Percentiles rank a stretch among this genome's conserved stretches.
Evolutionary conservation across 1,140 invertebrate genomes (phyloP).

Genomic region (Polypedilum vanderplanki): DNA sequence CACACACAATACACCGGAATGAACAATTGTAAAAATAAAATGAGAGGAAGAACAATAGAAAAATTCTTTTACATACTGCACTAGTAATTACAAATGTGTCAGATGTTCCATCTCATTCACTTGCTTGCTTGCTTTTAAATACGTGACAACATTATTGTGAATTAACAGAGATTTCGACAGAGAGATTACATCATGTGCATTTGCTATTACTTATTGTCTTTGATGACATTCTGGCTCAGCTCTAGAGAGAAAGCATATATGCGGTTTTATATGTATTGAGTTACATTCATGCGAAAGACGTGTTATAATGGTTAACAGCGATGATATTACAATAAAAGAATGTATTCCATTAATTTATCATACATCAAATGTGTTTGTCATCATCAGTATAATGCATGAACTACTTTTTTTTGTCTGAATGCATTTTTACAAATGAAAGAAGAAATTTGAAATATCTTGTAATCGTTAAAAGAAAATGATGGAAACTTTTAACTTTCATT

Average conservation of each 20-base stretch:
- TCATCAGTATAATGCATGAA: background rate
- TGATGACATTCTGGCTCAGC: background rate
- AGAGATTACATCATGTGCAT: background rate
- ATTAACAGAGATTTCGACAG: conserved; percentile 12
- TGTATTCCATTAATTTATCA: background rate
- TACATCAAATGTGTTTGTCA: too few species aligned
- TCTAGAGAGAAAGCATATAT: background rate
- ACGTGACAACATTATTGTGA: conserved; percentile 17
- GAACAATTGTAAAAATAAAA: too few species aligned
- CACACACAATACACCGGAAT: too few species aligned
- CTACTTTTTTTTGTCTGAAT: background rate
- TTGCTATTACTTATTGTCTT: background rate
- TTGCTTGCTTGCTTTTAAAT: background rate
- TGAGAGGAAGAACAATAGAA: too few species aligned
- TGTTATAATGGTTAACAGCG: background rate
- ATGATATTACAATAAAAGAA: background rate
- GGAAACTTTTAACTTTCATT: too few species aligned
- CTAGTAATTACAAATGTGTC: conserved; percentile 11
- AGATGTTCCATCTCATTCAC: background rate
- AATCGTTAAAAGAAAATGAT: too few species aligned
- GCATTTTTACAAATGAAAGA: too few species aligned
- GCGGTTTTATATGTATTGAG: background rate
- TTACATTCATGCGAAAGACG: background rate
- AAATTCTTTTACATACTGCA: background rate
- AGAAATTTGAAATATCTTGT: too few species aligned